Evolutionary conservation across 2,113 vertebrate species (phyloP).

Genomic region (Otis tarda): DNA sequence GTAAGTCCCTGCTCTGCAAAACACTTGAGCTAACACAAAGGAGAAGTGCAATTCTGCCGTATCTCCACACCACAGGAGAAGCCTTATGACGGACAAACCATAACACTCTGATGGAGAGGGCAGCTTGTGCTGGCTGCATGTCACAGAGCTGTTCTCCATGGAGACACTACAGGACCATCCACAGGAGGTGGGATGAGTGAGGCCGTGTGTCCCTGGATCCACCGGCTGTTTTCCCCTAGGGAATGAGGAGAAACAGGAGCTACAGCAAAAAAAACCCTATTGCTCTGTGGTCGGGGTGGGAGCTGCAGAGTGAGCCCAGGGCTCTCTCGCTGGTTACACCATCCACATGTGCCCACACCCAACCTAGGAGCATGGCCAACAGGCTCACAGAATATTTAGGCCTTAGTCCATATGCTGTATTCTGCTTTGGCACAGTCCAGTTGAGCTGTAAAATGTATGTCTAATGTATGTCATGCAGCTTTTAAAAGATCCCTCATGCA

Average conservation of each 20-base stretch:
- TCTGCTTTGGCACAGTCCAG: not conserved
- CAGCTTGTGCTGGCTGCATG: conserved; percentile 4
- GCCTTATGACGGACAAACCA: rapidly evolving
- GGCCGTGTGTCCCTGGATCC: conserved; percentile 39
- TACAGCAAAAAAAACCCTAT: not conserved
- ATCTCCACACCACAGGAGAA: not conserved
- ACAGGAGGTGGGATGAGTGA: conserved; percentile 7
- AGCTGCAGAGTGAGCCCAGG: not conserved
- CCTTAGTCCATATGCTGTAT: not conserved
- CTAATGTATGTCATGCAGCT: not conserved
- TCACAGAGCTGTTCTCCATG: conserved; percentile 37
- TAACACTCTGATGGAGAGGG: not conserved
- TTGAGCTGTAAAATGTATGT: not conserved
- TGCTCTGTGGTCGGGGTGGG: rapidly evolving
- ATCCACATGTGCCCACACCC: rapidly evolving
- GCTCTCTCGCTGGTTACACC: not conserved
- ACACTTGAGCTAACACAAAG: not conserved
- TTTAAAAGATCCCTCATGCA: not conserved
- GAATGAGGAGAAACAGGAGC: conserved; percentile 51
- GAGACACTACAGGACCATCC: conserved; percentile 21
- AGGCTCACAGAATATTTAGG: not conserved
- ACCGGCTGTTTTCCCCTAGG: conserved; percentile 31
- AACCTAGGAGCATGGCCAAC: not conserved
- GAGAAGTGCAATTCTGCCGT: not conserved
- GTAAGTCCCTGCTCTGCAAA: not conserved